Base-by-base conservation (phyloP, 2,888 invertebrate genomes). In the Priocnemis perturbator region DNA sequence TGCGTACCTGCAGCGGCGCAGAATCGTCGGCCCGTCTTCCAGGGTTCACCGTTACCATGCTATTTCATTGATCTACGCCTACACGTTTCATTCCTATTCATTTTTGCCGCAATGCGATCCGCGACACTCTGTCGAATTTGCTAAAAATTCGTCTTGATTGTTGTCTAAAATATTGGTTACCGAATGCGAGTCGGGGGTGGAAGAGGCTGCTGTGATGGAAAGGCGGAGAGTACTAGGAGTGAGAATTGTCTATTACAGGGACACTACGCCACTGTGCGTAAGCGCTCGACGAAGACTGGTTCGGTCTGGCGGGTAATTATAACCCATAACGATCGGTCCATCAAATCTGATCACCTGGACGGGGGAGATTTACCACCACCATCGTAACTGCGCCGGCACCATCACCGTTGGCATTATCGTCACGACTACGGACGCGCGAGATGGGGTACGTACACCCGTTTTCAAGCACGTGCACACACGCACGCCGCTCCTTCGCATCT, bases 241-340 rank as follows among this genome's bases (percentile, higher is more conserved):
- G 57, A 57, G 37, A 11, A 37, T 37, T 37, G 4, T 37, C 37
- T 37, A 37, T 37, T 37, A 37, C 11, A 68, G 71, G 68, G 64
- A 60, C 64, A 60, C 57, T 53, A 45, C 7, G 58, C 50, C 70
- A 26, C 64, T 65, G 45, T 48, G 52, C 59, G 60, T 58, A 57
- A 23, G 23, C 48, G 20, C n/a, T 23, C 23, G 65, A 58, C 59
- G 59, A 73, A 37, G 74, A 82, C 83, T 81, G 84, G 81, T 82
- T 84, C 76, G 74, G 73, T 71, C 72, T 23, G 70, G 64, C 75
- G 71, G 79, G 81, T 87, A 88, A 88, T 88, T 88, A 88, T 86
- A 86, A 86, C 79, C 83, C 78, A 78, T 81, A 85, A 84, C 85
- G 86, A 85, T 86, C 87, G 81, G 84, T 86, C 85, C 86, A 86